Percentiles rank a stretch among this genome's conserved stretches.
Evolutionary conservation across 2,888 invertebrate species (phyloP).

Genomic region (Diarsia rubi): DNA sequence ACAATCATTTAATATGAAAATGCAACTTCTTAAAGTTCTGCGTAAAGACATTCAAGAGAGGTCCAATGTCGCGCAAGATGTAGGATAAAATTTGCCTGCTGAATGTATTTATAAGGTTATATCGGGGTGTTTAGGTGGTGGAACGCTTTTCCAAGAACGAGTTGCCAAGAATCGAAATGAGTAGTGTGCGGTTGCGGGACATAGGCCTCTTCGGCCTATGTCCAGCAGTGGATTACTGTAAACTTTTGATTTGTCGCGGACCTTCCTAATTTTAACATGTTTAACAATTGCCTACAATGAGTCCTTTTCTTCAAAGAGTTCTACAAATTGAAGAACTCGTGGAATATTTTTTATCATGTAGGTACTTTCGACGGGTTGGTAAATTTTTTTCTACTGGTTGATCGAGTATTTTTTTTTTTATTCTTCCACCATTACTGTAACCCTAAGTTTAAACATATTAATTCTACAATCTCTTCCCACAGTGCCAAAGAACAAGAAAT

Average conservation of each 20-base stretch:
- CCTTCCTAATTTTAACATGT: background rate
- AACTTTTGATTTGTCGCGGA: background rate
- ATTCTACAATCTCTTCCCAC: slow-evolving; percentile 18
- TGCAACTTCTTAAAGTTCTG: background rate
- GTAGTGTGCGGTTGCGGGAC: too few species aligned
- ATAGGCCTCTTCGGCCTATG: too few species aligned
- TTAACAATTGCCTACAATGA: background rate
- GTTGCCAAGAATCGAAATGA: too few species aligned
- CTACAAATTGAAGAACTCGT: background rate
- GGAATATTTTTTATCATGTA: background rate
- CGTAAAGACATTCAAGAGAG: too few species aligned
- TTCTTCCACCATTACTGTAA: background rate
- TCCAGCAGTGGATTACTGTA: too few species aligned
- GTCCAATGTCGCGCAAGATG: background rate
- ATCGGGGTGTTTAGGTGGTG: background rate
- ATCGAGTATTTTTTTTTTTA: background rate
- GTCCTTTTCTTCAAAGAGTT: background rate
- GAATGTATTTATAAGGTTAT: background rate
- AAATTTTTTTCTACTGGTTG: background rate
- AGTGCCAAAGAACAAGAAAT: slow-evolving; percentile 86
- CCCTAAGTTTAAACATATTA: background rate
- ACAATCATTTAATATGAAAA: background rate
- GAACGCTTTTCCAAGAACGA: too few species aligned
- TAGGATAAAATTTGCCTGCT: background rate
- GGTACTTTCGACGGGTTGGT: background rate